phyloP scores from a whole-genome alignment of 1,140 invertebrate genomes.

The Atta colombica region DNA sequence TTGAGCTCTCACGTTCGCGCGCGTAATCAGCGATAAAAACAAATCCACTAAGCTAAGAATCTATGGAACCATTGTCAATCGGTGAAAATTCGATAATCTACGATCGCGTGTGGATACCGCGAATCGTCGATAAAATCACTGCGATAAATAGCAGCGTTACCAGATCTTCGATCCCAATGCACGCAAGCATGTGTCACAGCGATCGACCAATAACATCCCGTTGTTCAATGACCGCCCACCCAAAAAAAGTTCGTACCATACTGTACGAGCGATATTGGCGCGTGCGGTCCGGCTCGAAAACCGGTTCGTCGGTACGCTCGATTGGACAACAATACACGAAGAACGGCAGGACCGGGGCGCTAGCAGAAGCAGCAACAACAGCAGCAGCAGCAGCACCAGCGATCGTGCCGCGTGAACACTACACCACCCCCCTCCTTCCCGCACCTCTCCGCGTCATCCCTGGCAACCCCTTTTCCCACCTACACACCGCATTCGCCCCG shows the following conservation, averaged over 20 bases:
- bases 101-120: constrained; percentile 22
- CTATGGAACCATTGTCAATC: constrained; percentile 6
- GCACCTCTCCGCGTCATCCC: background rate
- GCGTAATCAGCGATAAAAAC: background rate
- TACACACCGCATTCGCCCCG: constrained; percentile 42
- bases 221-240: constrained; percentile 55
- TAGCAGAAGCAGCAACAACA: constrained; percentile 74
- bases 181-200: constrained; percentile 67
- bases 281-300: constrained; percentile 65
- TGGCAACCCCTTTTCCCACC: constrained; percentile 57
- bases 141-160: constrained; percentile 41
- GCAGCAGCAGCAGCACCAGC: constrained; percentile 74
- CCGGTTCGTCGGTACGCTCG: constrained; percentile 78
- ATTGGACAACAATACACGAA: constrained; percentile 80
- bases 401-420: constrained; percentile 78
- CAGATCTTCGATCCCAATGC: constrained; percentile 40
- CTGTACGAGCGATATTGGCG: constrained; percentile 57
- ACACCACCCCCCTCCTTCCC: constrained; percentile 59
- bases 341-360: constrained; percentile 70
- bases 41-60: constrained; percentile 11
- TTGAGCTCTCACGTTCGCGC: background rate
- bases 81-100: constrained; percentile 24
- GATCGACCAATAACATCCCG: constrained; percentile 66
- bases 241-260: constrained; percentile 50
- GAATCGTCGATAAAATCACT: constrained; percentile 33